These are phyloP conservation scores for Neopelma chrysocephalum DNA, from an alignment of 2,797 vertebrate genomes.

Conservation along the genomic window DNA sequence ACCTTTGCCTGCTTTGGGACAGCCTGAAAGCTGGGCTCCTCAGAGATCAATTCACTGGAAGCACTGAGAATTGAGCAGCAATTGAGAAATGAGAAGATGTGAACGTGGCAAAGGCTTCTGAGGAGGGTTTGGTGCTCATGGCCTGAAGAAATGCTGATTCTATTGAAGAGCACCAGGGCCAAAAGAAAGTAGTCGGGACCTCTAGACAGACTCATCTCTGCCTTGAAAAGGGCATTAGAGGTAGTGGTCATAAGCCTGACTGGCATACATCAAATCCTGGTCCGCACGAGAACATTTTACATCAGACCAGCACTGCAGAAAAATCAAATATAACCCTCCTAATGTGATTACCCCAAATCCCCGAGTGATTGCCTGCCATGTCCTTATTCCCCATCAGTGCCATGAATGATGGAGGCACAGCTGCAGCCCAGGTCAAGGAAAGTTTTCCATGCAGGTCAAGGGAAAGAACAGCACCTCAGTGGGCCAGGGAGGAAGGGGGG, in stretches of 20 bases:
- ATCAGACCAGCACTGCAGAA: background rate
- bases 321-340: background rate
- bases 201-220: background rate
- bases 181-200: constrained; percentile 29
- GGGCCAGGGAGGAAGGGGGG: background rate
- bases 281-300: fast-evolving
- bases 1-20: constrained; percentile 20
- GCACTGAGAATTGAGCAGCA: background rate
- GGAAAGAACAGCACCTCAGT: background rate
- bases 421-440: background rate
- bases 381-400: background rate
- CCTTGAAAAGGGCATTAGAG: background rate
- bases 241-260: background rate
- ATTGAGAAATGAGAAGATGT: background rate
- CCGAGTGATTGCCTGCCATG: background rate
- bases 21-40: background rate
- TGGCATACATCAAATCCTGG: background rate
- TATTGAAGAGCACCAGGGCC: background rate
- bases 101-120: background rate
- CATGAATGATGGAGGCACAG: fast-evolving
- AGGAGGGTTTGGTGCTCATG: background rate
- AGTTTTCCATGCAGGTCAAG: background rate
- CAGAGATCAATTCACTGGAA: background rate
- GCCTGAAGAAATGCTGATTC: background rate
- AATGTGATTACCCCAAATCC: fast-evolving